Evolutionary conservation across 2,888 invertebrate genomes (phyloP).

Genomic region (Netelia virgata): DNA sequence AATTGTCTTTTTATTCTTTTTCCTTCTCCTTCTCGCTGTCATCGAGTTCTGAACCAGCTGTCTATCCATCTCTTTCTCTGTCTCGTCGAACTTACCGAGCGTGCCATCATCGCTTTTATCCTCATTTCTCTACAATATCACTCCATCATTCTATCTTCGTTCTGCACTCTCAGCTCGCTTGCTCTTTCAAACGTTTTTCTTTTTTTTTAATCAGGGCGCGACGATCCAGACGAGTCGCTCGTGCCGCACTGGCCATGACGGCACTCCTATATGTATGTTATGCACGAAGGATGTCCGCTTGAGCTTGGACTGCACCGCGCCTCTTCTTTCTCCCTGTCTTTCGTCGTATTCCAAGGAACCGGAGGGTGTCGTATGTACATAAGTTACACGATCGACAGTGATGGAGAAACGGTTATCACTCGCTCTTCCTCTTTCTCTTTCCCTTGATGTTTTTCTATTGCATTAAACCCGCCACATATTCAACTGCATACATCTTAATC

Average conservation of each 20-base stretch:
- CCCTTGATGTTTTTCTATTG: slow-evolving; percentile 22
- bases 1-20: slow-evolving; percentile 14
- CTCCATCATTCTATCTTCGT: slow-evolving; percentile 59
- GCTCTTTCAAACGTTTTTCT: slow-evolving; percentile 52
- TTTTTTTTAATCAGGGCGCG: slow-evolving; percentile 54
- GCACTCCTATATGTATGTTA: slow-evolving; percentile 73
- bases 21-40: slow-evolving; percentile 51
- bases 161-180: slow-evolving; percentile 26
- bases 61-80: slow-evolving; percentile 20
- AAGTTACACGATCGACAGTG: slow-evolving; percentile 49
- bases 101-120: slow-evolving; percentile 63
- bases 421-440: slow-evolving; percentile 13
- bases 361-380: slow-evolving; percentile 43
- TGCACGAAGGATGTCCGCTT: slow-evolving; percentile 71
- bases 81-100: slow-evolving; percentile 54
- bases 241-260: slow-evolving; percentile 76
- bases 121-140: slow-evolving; percentile 59
- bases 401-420: slow-evolving; percentile 43
- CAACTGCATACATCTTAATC: slow-evolving; percentile 72
- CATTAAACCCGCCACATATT: slow-evolving; percentile 73
- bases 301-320: slow-evolving; percentile 64
- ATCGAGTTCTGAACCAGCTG: slow-evolving; percentile 61
- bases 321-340: slow-evolving; percentile 50
- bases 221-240: slow-evolving; percentile 71
- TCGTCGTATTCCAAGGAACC: slow-evolving; percentile 61